A percentile compares a stretch with the other conserved stretches of the same genome.
Conservation (phyloP, 2,888 invertebrate genomes). For the Monochamus alternatus region DNA sequence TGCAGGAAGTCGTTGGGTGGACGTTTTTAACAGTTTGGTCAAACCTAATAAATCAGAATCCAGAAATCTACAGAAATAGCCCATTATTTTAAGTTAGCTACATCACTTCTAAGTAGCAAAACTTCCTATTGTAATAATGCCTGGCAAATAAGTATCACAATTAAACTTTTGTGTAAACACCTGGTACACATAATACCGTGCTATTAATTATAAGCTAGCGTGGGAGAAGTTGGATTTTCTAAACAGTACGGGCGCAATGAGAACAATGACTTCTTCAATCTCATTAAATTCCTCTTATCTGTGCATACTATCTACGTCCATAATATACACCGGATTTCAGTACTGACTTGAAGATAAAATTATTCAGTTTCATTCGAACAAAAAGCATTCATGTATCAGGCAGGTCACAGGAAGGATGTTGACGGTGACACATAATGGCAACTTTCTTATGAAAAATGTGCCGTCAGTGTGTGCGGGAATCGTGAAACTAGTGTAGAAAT, state of each 20-base stretch:
- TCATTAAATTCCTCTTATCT: conserved; percentile 16
- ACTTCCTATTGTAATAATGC: too few relatives aligned
- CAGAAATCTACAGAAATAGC: too few relatives aligned
- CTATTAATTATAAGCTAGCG: conserved; percentile 16
- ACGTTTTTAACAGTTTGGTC: too few relatives aligned
- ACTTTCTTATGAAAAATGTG: background rate
- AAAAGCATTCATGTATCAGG: conserved; percentile 8
- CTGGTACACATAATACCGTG: background rate
- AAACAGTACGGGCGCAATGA: conserved; percentile 24
- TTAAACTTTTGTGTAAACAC: too few relatives aligned
- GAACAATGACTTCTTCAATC: conserved; percentile 43
- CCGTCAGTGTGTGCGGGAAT: too few relatives aligned
- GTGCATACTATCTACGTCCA: conserved; percentile 7
- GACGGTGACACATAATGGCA: background rate
- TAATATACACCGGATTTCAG: conserved; percentile 9
- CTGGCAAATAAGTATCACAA: too few relatives aligned
- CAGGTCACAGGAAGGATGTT: conserved; percentile 2
- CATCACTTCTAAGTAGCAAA: background rate
- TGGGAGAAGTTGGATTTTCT: conserved; percentile 9
- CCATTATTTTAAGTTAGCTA: too few relatives aligned
- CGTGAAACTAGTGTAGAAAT: too few relatives aligned
- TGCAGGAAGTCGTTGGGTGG: too few relatives aligned
- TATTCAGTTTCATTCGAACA: conserved; percentile 10
- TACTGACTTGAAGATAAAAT: conserved; percentile 6
- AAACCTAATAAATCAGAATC: too few relatives aligned